A percentile compares a stretch with the other conserved stretches of the same genome.
phyloP scores from a whole-genome alignment of 2,888 invertebrate genomes.

The Chloroclysta siterata region DNA sequence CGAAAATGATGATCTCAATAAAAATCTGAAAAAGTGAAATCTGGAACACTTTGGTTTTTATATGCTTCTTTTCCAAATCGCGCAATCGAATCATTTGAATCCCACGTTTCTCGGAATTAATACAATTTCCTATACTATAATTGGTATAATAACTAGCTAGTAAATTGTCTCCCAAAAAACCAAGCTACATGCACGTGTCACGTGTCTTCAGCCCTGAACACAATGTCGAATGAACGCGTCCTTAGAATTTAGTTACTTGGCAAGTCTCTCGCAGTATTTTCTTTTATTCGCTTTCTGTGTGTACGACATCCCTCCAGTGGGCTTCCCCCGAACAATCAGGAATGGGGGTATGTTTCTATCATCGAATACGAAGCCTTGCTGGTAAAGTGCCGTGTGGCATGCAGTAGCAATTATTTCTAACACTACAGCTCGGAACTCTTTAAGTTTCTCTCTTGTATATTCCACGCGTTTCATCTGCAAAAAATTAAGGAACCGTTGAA shows the following conservation, averaged over 20 bases:
- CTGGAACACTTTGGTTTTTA: too few species aligned
- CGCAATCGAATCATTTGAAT: too few species aligned
- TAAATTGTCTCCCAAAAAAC: background rate
- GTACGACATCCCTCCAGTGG: conserved; percentile 91
- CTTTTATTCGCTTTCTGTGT: conserved; percentile 94
- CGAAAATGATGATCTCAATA: too few species aligned
- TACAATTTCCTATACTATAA: too few species aligned
- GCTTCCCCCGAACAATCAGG: conserved; percentile 83
- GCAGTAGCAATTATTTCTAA: conserved; percentile 84
- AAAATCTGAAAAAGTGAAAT: too few species aligned
- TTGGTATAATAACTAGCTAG: background rate
- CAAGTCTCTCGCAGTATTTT: conserved; percentile 90
- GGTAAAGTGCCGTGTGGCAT: conserved; percentile 90
- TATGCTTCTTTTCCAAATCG: too few species aligned
- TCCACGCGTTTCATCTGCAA: conserved; percentile 79
- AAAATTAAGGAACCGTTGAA: background rate
- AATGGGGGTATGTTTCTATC: conserved; percentile 85
- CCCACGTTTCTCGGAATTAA: too few species aligned
- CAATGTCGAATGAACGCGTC: background rate
- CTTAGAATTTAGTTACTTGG: conserved; percentile 83
- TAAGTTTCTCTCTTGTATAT: conserved; percentile 61
- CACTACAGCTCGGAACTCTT: conserved; percentile 69
- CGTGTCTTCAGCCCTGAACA: background rate
- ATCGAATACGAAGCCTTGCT: conserved; percentile 91
- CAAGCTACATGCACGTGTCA: background rate